These are phyloP conservation scores for Ammodytes marinus DNA, from an alignment of 2,113 vertebrate genomes.

Conservation along the genomic window DNA sequence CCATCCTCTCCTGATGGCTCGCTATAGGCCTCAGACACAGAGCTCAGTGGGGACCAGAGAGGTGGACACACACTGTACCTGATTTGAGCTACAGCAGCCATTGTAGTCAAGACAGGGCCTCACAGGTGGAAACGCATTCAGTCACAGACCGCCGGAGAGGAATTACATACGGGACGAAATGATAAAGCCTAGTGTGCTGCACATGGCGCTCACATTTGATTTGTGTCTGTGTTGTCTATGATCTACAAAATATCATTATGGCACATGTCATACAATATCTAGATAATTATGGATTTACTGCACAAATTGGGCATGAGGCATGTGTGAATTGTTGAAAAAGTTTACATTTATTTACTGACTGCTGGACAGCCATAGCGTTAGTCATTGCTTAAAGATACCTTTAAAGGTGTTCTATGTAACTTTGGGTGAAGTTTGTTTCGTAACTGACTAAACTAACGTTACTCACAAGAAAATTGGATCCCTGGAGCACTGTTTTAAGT, in stretches of 20 bases:
- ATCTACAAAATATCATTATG: neutral
- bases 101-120: conserved; percentile 60
- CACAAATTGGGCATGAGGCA: neutral
- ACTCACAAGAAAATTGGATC: no score
- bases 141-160: conserved; percentile 31
- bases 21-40: conserved; percentile 58
- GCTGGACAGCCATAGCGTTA: neutral
- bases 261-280: neutral
- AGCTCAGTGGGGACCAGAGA: conserved; percentile 68
- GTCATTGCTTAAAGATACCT: no score
- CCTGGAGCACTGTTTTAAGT: no score
- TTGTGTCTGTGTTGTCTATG: conserved; percentile 20
- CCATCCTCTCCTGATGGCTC: conserved; percentile 61
- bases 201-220: conserved; percentile 24
- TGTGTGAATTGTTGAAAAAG: neutral
- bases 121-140: conserved; percentile 66
- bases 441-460: no score
- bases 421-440: no score
- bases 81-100: conserved; percentile 63
- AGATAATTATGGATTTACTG: neutral
- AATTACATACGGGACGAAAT: conserved; percentile 34
- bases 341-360: neutral
- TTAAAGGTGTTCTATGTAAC: no score
- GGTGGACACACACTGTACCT: conserved; percentile 64
- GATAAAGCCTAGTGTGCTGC: conserved; percentile 12